Base-by-base conservation (phyloP, 1,140 invertebrate genomes). In the Coenobita brevimanus region DNA sequence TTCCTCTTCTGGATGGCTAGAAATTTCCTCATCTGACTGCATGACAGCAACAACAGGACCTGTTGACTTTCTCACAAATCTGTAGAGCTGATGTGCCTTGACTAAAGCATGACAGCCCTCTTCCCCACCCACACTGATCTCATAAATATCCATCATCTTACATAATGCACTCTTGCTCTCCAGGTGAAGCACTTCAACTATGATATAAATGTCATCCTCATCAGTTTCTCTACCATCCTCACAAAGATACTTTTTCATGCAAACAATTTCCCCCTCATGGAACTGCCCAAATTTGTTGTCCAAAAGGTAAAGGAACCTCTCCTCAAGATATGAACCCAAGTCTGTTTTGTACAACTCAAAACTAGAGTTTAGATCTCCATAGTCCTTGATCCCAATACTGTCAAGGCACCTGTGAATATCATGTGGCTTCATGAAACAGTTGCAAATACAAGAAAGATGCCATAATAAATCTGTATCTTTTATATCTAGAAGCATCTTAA, bases 191-290 rank as follows among this genome's bases (percentile, higher is more conserved):
- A 85, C 71, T 75, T 85, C 15, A n/a, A 85, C 82, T 15, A 85
- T 85, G 0, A 85, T 75, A 60, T 54, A 85, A 60, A 85, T 76
- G 54, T 81, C 57, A 17, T 85, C 43, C n/a, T 62, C 69, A 36
- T 84, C 82, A 24, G n/a, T 6, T 54, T 50, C 64, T 69, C 54
- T 30, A 3, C 46, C 41, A 2, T 17, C 64, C n/a, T 8, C 50
- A n/a, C n/a, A n/a, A n/a, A n/a, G n/a, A n/a, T n/a, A n/a, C n/a
- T n/a, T n/a, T n/a, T n/a, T n/a, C n/a, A n/a, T n/a, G n/a, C n/a
- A n/a, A n/a, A n/a, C n/a, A n/a, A n/a, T n/a, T n/a, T n/a, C n/a
- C n/a, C n/a, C n/a, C n/a, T n/a, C n/a, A n/a, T n/a, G n/a, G n/a
- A n/a, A n/a, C n/a, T n/a, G n/a, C n/a, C n/a, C n/a, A n/a, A n/a